Conservation (phyloP, 2,888 invertebrate species). For the Bugulina stolonifera region DNA sequence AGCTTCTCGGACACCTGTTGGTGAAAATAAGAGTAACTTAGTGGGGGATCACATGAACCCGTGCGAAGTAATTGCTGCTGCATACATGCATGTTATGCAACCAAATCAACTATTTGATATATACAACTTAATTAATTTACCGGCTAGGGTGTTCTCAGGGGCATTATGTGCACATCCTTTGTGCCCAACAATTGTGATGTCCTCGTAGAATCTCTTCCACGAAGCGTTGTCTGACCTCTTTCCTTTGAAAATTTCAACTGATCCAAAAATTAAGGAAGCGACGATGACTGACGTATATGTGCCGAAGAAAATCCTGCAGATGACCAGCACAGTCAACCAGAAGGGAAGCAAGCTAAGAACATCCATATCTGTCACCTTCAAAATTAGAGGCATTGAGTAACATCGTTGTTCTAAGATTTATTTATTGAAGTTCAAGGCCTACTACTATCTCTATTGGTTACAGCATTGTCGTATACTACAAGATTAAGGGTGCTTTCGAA, state of each 20-base stretch:
- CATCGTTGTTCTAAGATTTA: too few relatives aligned
- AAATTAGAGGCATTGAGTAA: too few relatives aligned
- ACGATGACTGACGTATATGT: neutral
- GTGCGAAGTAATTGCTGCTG: too few relatives aligned
- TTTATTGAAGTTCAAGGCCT: too few relatives aligned
- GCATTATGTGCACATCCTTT: slow-evolving; percentile 71
- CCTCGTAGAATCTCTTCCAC: neutral
- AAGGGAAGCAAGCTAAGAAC: neutral
- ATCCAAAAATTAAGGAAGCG: neutral
- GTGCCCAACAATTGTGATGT: slow-evolving; percentile 61
- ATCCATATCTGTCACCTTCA: too few relatives aligned
- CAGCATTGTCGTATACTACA: too few relatives aligned
- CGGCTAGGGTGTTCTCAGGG: slow-evolving; percentile 69
- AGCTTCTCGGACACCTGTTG: slow-evolving; percentile 52
- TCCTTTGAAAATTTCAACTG: neutral
- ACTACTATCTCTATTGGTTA: too few relatives aligned
- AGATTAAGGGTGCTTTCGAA: too few relatives aligned
- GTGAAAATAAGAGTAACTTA: neutral
- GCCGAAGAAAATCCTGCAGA: neutral
- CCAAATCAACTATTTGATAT: too few relatives aligned
- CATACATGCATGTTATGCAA: too few relatives aligned
- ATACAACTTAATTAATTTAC: neutral
- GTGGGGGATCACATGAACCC: too few relatives aligned
- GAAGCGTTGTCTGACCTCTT: neutral
- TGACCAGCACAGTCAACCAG: slow-evolving; percentile 4